Evolutionary conservation across 2,888 invertebrate genomes (phyloP), one percentile per base, ranked within the genome.

Genomic region (Tipula lateralis): DNA sequence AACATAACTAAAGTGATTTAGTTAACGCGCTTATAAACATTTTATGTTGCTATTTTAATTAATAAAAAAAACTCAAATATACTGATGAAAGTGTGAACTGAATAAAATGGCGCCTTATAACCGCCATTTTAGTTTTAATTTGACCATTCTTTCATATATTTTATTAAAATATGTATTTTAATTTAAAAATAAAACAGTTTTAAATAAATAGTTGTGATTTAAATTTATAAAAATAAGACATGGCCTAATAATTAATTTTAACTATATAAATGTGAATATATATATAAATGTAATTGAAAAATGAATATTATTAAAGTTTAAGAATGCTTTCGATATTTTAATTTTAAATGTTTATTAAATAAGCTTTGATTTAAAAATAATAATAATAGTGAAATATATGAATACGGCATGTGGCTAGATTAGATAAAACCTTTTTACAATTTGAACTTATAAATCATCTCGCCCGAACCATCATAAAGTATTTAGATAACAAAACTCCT

Each of bases 211-310:
- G 19, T 66, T 66, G 66, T 66, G 66, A 66, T 66, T 66, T 66
- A 66, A 24, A 66, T 66, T n/a, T 66, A 24, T 66, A 66, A 24
- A 66, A 66, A 66, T 66, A 66, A 66, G 24, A 66, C 24, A 66
- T 66, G 66, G 66, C 66, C 66, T 66, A 66, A 66, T 66, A 66
- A 66, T 66, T 66, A 66, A 66, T 66, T 66, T 66, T 66, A 66
- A 66, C 66, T 24, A 66, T 24, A 66, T 66, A 66, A 66, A 66
- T 66, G 66, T 66, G 66, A 66, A 66, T 66, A 44, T 12, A 32
- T 32, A 32, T 36, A 44, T 66, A 66, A 66, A 66, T 66, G 66
- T 66, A 66, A 66, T 66, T 66, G 24, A 66, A 66, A 39, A 66
- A 66, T 66, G 66, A 66, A 66, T 66, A 66, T 24, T 66, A 24